These are phyloP conservation scores for Trichoplusia ni DNA, from an alignment of 1,140 invertebrate species.

Conservation along the genomic window DNA sequence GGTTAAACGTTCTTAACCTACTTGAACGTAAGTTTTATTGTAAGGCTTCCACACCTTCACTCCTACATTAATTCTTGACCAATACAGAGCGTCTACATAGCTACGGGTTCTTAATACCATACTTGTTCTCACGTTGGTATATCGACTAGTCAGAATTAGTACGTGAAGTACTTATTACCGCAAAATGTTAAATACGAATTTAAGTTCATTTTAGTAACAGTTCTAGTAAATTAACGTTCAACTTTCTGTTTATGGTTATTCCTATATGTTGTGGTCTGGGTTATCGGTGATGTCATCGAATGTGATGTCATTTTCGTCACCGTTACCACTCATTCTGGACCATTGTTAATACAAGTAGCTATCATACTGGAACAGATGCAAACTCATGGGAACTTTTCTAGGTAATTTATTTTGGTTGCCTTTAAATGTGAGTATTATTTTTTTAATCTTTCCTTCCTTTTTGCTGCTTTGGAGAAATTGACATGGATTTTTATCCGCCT, in stretches of 20 bases:
- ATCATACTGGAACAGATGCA: no score
- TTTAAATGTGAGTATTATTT: no score
- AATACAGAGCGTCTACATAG: constrained; percentile 25
- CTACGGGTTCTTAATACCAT: background rate
- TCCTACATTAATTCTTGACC: constrained; percentile 42
- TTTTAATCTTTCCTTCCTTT: no score
- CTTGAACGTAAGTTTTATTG: constrained; percentile 49
- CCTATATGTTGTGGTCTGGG: background rate
- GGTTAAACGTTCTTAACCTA: constrained; percentile 51
- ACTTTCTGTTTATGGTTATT: background rate
- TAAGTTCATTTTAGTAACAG: background rate
- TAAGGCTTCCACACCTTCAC: constrained; percentile 49
- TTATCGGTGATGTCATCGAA: constrained; percentile 38
- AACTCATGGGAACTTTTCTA: no score
- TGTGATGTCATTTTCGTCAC: constrained; percentile 40
- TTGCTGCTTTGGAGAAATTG: no score
- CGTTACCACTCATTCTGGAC: constrained; percentile 9
- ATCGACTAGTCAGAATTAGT: no score
- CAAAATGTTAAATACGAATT: background rate
- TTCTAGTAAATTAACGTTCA: background rate
- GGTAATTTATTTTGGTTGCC: no score
- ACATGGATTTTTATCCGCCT: no score
- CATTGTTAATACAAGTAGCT: no score
- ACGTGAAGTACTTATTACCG: no score
- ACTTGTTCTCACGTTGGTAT: no score